Base-by-base conservation (phyloP, 2,113 vertebrate genomes). In the Ascaphus truei region DNA sequence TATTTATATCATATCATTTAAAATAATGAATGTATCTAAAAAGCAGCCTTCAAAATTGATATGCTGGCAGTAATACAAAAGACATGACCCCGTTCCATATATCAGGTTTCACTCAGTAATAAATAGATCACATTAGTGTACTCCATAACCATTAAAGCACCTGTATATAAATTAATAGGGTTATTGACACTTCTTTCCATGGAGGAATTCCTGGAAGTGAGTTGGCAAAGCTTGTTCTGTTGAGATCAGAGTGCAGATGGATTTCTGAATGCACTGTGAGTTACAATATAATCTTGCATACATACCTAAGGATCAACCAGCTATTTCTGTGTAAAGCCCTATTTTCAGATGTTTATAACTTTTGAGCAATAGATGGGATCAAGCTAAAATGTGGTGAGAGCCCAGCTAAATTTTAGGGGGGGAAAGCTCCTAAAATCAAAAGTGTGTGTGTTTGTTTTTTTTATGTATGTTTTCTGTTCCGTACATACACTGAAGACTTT, bases 221-320 rank as follows among this genome's bases (percentile, higher is more conserved):
- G 20, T 10, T 18, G 16, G 53, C 16, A 57, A 12, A 12, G 8
- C 15, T 16, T 18, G 53, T 9, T 22, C 29, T 57, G 22, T 57
- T 20, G 11, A 16, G 7, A 34, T 16, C 16, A 6, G 20, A 16
- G 41, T 7, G 41, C n/a, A 45, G 41, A 45, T 45, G 13, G 53
- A 34, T 36, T 15, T 57, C 53, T 57, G 30, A 33, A 34, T 20
- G 16, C 18, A 31, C 7, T 45, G 41, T 45, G 41, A n/a, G 10
- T 5, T 30, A 10, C 41, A 50, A 36, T 71, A 22, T 23, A 36
- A 61, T 59, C 56, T 25, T 30, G 57, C 31, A 51, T 48, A 52
- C 34, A 22, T n/a, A 53, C 15, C 18, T n/a, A 69, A 71, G 61
- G 67, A 57, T 71, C 67, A 71, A 25, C 33, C 59, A 41, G 9